Evolutionary conservation across 2,888 invertebrate genomes (phyloP), one percentile per base, ranked within the genome.

Genomic region (Dynastes maya): DNA sequence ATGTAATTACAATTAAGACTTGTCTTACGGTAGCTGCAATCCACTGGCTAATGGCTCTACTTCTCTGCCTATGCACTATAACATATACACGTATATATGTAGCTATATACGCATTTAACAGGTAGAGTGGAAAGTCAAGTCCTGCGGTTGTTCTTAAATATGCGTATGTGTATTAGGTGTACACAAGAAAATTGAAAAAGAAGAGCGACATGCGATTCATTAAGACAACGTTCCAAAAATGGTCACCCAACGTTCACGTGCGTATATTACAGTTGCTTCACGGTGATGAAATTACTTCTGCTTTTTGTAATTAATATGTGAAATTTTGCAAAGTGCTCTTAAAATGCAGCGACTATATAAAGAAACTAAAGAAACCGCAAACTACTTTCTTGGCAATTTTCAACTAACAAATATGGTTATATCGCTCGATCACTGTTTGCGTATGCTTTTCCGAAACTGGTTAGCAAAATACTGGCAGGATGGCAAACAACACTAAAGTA

Each of bases 1-100:
- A 84, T 85, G 85, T 84, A 85, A 85, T 85, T 85, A 85, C 85
- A 85, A 85, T 85, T 85, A 85, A 85, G 84, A 84, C 84, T 85
- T 85, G 85, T 85, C 85, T 84, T 85, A 84, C 84, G 83, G 84
- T 84, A 84, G 85, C 84, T 82, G 79, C 80, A 77, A 76, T 78
- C 78, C 64, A 72, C 64, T 63, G 78, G 75, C 78, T 78, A 80
- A 80, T 80, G 78, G 80, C 78, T 74, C 61, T 74, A 74, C 61
- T 74, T 74, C 72, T 74, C 72, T 49, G 45, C 72, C 49, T 40
- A 74, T 45, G 45, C 61, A 61, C 72, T 45, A 16, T 51, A 68
- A 11, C 16, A 45, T 71, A 71, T 71, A 40, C 40, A 16, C 16
- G 16, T 22, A 37, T 40, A 37, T 53, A 55, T 29, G 68, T 29